A percentile compares a stretch with the other conserved stretches of the same genome.
Conservation (phyloP, 2,888 invertebrate species). For the Drosophila testacea region DNA sequence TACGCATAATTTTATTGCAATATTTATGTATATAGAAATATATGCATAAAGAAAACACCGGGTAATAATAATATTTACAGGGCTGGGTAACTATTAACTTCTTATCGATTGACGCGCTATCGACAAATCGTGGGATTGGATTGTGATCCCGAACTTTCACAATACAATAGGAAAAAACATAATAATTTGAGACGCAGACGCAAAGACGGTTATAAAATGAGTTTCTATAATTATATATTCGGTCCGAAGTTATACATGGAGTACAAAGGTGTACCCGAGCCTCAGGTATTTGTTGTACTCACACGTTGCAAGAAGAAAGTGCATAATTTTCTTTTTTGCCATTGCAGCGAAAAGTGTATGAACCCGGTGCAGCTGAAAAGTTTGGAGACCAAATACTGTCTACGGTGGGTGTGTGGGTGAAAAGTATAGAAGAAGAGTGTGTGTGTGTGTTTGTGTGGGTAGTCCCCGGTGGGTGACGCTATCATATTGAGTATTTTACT, state of each 20-base stretch:
- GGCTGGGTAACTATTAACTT: background rate
- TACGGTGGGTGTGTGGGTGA: conserved; percentile 72
- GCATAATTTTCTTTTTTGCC: background rate
- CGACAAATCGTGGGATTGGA: conserved; percentile 20
- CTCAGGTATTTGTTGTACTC: conserved; percentile 84
- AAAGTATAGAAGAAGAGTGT: background rate
- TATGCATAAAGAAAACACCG: background rate
- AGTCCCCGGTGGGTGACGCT: conserved; percentile 13
- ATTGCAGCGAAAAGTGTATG: conserved; percentile 87
- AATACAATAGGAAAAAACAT: conserved; percentile 41
- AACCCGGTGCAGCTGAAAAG: conserved; percentile 89
- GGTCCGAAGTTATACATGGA: conserved; percentile 90
- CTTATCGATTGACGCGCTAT: conserved; percentile 12
- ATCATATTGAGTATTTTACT: conserved; percentile 5
- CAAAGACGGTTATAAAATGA: conserved; percentile 72
- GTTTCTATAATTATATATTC: conserved; percentile 87
- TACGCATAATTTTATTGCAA: background rate
- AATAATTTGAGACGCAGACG: conserved; percentile 37
- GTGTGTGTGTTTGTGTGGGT: background rate
- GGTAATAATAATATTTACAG: background rate
- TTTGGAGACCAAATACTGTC: conserved; percentile 91
- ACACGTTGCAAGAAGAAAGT: conserved; percentile 2
- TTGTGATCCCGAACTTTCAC: conserved; percentile 56
- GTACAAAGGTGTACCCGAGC: conserved; percentile 87
- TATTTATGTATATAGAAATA: background rate